A percentile compares a stretch with the other conserved stretches of the same genome.
Conservation (phyloP, 2,113 vertebrate species). For the zebrafish (Danio rerio) region DNA sequence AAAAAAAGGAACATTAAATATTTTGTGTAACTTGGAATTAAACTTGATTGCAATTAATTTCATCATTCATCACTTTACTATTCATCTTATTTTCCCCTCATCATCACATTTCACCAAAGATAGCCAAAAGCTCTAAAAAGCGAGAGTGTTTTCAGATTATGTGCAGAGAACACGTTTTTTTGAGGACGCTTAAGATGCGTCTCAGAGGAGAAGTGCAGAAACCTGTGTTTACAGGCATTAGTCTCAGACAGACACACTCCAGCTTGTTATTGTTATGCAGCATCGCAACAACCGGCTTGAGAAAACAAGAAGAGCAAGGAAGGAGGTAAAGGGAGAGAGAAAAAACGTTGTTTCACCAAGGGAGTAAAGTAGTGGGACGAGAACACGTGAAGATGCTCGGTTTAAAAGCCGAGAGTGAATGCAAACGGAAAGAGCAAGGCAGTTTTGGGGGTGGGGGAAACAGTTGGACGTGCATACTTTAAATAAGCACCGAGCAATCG, state of each 20-base stretch:
- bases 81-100: conserved; percentile 1
- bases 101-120: background rate
- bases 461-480: conserved; percentile 21
- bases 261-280: conserved; percentile 11
- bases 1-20: background rate
- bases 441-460: background rate
- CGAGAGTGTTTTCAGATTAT: conserved; percentile 54
- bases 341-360: conserved; percentile 61
- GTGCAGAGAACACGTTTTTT: conserved; percentile 46
- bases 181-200: conserved; percentile 20
- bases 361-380: conserved; percentile 64
- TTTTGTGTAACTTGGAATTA: background rate
- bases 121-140: background rate
- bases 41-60: background rate
- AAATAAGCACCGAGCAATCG: conserved; percentile 39
- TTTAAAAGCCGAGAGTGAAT: conserved; percentile 64
- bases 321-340: conserved; percentile 33
- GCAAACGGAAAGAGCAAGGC: conserved; percentile 15
- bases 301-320: conserved; percentile 53
- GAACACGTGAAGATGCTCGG: conserved; percentile 61
- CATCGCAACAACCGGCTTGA: conserved; percentile 37
- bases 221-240: conserved; percentile 32
- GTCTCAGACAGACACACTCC: conserved; percentile 24
- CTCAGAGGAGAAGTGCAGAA: background rate
- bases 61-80: background rate